These are phyloP conservation scores for Spicauda simplicius DNA, from an alignment of 2,888 invertebrate genomes.

Conservation along the genomic window DNA sequence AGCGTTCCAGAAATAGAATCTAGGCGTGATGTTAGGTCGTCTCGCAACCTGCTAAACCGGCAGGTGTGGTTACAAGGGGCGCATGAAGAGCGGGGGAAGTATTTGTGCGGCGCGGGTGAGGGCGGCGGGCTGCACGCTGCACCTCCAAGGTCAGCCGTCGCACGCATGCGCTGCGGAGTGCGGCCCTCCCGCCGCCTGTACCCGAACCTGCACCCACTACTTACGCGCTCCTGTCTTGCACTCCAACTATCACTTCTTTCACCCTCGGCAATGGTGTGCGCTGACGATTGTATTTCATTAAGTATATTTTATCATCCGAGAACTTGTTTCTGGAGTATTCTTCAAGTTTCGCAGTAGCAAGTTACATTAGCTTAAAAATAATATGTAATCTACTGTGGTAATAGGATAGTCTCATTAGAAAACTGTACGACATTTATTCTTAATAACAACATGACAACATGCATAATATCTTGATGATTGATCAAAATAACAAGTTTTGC, in stretches of 20 bases:
- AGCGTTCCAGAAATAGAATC: constrained; percentile 72
- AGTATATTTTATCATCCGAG: no score
- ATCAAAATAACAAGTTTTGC: no score
- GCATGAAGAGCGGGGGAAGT: constrained; percentile 44
- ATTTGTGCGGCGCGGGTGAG: constrained; percentile 42
- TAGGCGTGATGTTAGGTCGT: constrained; percentile 70
- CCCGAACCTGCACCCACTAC: constrained; percentile 60
- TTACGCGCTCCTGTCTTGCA: constrained; percentile 68
- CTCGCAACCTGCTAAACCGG: constrained; percentile 79
- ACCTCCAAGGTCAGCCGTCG: constrained; percentile 80
- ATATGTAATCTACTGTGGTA: no score
- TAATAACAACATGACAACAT: no score
- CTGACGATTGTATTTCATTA: background rate
- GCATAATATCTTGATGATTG: no score
- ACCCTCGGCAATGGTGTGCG: constrained; percentile 28
- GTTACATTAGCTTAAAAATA: no score
- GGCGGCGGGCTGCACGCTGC: constrained; percentile 76
- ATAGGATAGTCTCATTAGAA: no score
- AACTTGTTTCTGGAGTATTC: no score
- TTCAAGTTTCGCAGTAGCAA: no score
- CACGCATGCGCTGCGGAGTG: constrained; percentile 74
- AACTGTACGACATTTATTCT: no score
- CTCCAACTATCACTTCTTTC: constrained; percentile 56
- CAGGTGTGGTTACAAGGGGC: constrained; percentile 69
- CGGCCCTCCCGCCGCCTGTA: constrained; percentile 40